These are phyloP conservation scores for Leptinotarsa peninsularis DNA, from an alignment of 2,888 invertebrate genomes.

Conservation along the genomic window DNA sequence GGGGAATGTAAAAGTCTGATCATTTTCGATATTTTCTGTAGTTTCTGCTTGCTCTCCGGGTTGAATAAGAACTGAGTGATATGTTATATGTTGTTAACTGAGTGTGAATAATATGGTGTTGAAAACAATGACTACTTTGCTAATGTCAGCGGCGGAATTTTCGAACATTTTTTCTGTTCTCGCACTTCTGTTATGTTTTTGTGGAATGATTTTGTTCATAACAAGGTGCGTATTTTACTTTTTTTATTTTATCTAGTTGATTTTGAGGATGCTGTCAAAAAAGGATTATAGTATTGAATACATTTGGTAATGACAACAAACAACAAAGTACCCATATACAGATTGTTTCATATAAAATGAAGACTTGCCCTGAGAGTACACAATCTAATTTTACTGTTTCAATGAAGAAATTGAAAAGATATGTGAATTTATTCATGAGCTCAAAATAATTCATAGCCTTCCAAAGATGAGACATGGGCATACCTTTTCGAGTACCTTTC, in stretches of 20 bases:
- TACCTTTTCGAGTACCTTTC: no score
- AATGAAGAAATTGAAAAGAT: no score
- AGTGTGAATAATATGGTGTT: slow-evolving; percentile 48
- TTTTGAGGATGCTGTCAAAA: slow-evolving; percentile 46
- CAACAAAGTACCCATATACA: no score
- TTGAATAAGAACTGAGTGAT: slow-evolving; percentile 33
- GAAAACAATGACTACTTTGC: slow-evolving; percentile 70
- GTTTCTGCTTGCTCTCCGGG: slow-evolving; percentile 16
- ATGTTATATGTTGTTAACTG: slow-evolving; percentile 33
- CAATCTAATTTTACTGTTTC: no score
- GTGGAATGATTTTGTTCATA: slow-evolving; percentile 80
- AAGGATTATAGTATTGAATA: slow-evolving; percentile 6
- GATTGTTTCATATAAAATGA: no score
- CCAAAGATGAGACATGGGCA: no score
- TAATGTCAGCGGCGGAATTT: slow-evolving; percentile 78
- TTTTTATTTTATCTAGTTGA: slow-evolving; percentile 7
- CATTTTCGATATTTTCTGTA: slow-evolving; percentile 25
- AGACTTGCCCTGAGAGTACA: no score
- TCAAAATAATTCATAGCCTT: no score
- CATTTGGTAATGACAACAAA: no score
- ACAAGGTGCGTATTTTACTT: slow-evolving; percentile 70
- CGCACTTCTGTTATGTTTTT: slow-evolving; percentile 78
- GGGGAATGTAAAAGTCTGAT: slow-evolving; percentile 32
- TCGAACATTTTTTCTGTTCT: slow-evolving; percentile 82
- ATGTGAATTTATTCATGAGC: no score